phyloP scores from a whole-genome alignment of 2,888 invertebrate genomes.

The Folsomia manolachei region DNA sequence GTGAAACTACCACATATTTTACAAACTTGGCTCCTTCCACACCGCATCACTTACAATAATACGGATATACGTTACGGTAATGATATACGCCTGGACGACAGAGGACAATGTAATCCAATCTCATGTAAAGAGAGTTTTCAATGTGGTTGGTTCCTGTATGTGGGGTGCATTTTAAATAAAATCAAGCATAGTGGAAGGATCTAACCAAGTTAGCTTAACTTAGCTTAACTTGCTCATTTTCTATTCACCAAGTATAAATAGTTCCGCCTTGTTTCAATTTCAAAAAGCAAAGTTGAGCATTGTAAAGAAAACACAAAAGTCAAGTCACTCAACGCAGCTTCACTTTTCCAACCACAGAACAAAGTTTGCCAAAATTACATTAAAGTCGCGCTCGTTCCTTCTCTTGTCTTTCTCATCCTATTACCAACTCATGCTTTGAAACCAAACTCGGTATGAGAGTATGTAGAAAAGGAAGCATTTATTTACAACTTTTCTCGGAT shows the following conservation, averaged over 20 bases:
- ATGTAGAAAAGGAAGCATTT: not conserved
- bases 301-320: not conserved
- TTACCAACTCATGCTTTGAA: too few species aligned
- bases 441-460: too few species aligned
- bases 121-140: too few species aligned
- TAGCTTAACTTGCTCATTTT: not conserved
- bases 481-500: not conserved
- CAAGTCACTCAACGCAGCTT: not conserved
- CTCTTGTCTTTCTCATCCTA: too few species aligned
- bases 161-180: not conserved
- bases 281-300: not conserved
- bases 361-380: not conserved
- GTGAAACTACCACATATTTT: slow-evolving; percentile 8
- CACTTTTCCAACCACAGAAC: not conserved
- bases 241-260: not conserved
- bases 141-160: not conserved
- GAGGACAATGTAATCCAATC: too few species aligned
- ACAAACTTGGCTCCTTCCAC: not conserved
- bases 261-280: not conserved
- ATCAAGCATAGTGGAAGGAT: too few species aligned
- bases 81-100: too few species aligned
- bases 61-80: too few species aligned
- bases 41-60: not conserved
- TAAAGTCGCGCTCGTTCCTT: not conserved
- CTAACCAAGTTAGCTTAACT: too few species aligned